Base-by-base conservation (phyloP, 2,113 vertebrate species). In the Caloenas nicobarica region DNA sequence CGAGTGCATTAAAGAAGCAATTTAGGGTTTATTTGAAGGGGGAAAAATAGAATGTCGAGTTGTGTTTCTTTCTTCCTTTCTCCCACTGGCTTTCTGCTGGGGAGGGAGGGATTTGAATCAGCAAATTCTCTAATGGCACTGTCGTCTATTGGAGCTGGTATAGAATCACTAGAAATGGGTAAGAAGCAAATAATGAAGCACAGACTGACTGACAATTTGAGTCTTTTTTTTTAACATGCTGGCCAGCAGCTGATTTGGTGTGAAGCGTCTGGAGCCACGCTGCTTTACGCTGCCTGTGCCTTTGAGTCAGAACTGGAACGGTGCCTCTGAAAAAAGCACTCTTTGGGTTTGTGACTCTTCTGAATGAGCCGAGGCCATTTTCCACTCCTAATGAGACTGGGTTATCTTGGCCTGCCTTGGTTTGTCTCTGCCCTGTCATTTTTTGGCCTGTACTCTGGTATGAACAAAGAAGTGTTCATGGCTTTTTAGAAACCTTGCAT, bases 1-100 rank as follows among this genome's bases (percentile, higher is more conserved):
- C 24, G 6, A 97, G 87, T 92, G 88, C 90, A 97, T 95, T 96
- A 96, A 97, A 95, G 96, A 96, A 96, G 92, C 96, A 96, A 97
- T 97, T 97, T 97, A 88, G 81, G 95, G 89, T 95, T 95, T 96
- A 90, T 96, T 96, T 97, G 96, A 96, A 96, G 94, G 91, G 82
- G 89, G 89, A 79, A 94, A 94, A 97, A 96, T 95, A 89, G 88
- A 93, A 96, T 93, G 89, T 96, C 54, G 53, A 96, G 80, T 96
- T 96, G 96, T 83, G 92, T 96, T 96, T 96, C 94, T 95, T 96
- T 97, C 94, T 95, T 93, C 91, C 96, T 95, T 96, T 77, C 88
- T 96, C 94, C 95, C 88, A 96, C 96, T 92, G 96, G 71, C 80
- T 90, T 96, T 97, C 92, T 91, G 88, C 86, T 89, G 91, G 92